Evolutionary conservation across 2,888 invertebrate genomes (phyloP), one percentile per base, ranked within the genome.

Genomic region (Phyllotreta cruciferae): DNA sequence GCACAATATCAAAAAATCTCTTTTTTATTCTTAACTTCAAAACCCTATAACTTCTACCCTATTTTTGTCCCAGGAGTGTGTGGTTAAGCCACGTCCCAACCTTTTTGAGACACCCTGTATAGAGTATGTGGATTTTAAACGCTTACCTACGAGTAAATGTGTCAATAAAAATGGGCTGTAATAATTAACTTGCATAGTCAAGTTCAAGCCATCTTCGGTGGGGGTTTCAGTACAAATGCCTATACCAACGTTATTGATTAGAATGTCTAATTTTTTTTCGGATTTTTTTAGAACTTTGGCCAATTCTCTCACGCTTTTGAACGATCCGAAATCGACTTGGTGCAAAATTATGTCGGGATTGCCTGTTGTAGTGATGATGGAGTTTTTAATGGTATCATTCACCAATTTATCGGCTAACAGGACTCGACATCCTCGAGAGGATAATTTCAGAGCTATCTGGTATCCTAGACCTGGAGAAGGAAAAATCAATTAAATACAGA

Each of bases 151-250:
- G 1, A 45, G 45, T 45, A 45, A 11, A 13, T 45, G 7, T 1
- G 45, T 45, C 4, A 45, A 24, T 6, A 45, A 24, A 45, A 45
- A 4, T 5, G 45, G 3, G 13, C 45, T 45, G 13, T 11, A 45
- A 13, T 45, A 24, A 11, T 45, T 45, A 45, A 45, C 8, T 45
- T 45, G 45, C 24, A 24, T 24, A 24, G 24, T 24, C 24, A 24
- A 24, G 24, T 24, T 24, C 24, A 24, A 24, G 24, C 45, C 45
- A 13, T 45, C 45, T 45, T 45, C 45, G n/a, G 11, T 45, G n/a
- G 6, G 11, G 3, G 5, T 13, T 9, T 4, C 8, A 4, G 3
- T n/a, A 1, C 45, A 11, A 3, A 11, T n/a, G 13, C n/a, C 6
- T 0, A 45, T 13, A 0, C 11, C 45, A 13, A 8, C 45, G 11